Base-by-base conservation (phyloP, 2,797 vertebrate species). In the Streptopelia turtur region DNA sequence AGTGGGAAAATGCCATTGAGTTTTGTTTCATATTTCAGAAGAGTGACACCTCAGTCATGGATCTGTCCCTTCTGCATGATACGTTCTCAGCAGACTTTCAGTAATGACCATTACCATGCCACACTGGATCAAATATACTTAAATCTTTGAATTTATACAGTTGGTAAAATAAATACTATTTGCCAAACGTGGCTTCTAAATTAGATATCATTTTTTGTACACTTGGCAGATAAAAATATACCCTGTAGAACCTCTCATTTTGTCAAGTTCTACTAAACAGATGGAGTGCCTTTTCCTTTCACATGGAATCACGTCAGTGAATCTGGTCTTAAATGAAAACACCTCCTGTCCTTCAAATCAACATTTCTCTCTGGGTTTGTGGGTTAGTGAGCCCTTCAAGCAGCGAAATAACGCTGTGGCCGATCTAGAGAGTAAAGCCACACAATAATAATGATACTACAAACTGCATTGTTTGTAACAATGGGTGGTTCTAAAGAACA, bases 171-270 rank as follows among this genome's bases (percentile, higher is more conserved):
- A 87, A 87, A 82, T 60, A 56, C 37, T 23, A 9, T 85, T 92
- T 84, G 39, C 70, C 82, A 63, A 82, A 59, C 61, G 56, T 23
- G 41, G 49, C 76, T 96, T 89, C 53, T 93, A 87, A 91, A 87
- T 94, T 43, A 89, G 88, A 71, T 18, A 16, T 3, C 3, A 5
- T 43, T 83, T 92, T 94, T 90, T 82, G 41, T 61, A 47, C 41
- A 57, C 41, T 76, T 82, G 64, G 45, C 68, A 74, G 77, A 83
- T 89, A 82, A 95, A 89, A 89, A 94, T 87, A 49, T 16, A 60
- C 10, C 2, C 60, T 75, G 39, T n/a, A 50, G 86, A 87, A 56
- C 12, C 31, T 87, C 86, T 95, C 23, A 21, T 76, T 90, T 82
- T 95, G 85, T 83, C 3, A 3, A 66, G 52, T 79, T 83, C 47